These are phyloP conservation scores for Oxytorus armatus DNA, from an alignment of 2,888 invertebrate species.

Conservation along the genomic window DNA sequence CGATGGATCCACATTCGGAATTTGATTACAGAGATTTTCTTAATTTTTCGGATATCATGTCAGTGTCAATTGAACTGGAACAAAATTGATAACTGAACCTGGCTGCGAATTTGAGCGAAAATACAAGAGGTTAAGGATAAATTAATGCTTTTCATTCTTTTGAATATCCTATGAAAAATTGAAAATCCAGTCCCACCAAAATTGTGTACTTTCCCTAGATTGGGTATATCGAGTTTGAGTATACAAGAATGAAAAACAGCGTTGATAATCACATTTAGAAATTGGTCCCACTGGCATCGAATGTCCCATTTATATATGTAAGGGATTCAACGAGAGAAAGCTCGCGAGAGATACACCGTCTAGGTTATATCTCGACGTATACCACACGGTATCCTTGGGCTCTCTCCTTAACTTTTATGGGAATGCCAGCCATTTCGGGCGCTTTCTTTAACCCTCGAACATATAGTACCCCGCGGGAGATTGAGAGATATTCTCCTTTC, in stretches of 20 bases:
- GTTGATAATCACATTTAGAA: conserved; percentile 6
- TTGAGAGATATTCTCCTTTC: conserved; percentile 61
- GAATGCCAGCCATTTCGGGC: conserved; percentile 62
- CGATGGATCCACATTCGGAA: neutral
- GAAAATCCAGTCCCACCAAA: too few species aligned
- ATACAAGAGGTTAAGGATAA: too few species aligned
- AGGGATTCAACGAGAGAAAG: conserved; percentile 19
- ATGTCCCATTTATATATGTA: conserved; percentile 7
- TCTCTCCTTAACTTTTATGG: conserved; percentile 76
- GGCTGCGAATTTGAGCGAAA: too few species aligned
- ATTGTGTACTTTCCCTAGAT: too few species aligned
- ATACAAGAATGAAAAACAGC: too few species aligned
- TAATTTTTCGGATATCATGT: too few species aligned
- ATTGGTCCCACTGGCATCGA: neutral
- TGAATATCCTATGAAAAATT: too few species aligned
- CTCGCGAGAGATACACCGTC: neutral
- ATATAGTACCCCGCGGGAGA: conserved; percentile 44
- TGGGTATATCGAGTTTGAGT: too few species aligned
- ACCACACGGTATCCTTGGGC: conserved; percentile 56
- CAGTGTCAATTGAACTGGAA: too few species aligned
- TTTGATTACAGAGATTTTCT: too few species aligned
- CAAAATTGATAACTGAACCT: too few species aligned
- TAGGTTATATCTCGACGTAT: conserved; percentile 38
- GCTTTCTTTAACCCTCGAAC: conserved; percentile 27
- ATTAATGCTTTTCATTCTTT: too few species aligned